Conservation (phyloP, 2,888 invertebrate genomes). For the Cybosia mesomella region DNA sequence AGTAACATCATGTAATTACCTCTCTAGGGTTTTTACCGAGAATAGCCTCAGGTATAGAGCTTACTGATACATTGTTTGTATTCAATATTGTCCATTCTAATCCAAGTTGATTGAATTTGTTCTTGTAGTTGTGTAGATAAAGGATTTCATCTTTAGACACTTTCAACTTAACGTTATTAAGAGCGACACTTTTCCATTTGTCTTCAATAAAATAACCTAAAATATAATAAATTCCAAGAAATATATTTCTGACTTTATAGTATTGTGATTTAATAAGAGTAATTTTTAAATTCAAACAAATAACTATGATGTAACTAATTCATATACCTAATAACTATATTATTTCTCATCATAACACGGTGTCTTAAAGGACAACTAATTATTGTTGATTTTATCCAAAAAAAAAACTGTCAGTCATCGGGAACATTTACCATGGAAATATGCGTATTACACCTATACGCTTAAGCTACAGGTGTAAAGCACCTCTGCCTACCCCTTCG, state of each 20-base stretch:
- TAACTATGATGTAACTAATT: too few species aligned
- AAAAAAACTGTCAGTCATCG: neutral
- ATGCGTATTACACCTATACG: too few species aligned
- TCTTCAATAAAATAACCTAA: constrained; percentile 80
- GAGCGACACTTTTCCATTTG: constrained; percentile 68
- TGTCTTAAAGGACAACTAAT: neutral
- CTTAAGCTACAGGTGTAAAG: neutral
- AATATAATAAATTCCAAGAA: constrained; percentile 23
- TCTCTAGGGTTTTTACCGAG: constrained; percentile 84
- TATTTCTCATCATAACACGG: neutral
- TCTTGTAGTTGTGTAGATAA: constrained; percentile 83
- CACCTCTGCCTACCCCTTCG: too few species aligned
- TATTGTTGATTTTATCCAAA: neutral
- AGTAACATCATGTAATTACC: constrained; percentile 64
- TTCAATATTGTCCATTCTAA: constrained; percentile 79
- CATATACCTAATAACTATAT: too few species aligned
- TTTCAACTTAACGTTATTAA: constrained; percentile 67
- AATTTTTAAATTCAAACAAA: too few species aligned
- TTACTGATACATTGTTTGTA: constrained; percentile 77
- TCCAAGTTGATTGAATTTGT: constrained; percentile 88
- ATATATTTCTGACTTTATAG: too few species aligned
- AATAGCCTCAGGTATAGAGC: constrained; percentile 88
- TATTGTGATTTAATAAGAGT: too few species aligned
- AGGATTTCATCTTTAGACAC: constrained; percentile 80
- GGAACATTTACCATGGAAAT: neutral